Evolutionary conservation across 2,113 vertebrate genomes (phyloP).

Genomic region (Hippolais icterina): DNA sequence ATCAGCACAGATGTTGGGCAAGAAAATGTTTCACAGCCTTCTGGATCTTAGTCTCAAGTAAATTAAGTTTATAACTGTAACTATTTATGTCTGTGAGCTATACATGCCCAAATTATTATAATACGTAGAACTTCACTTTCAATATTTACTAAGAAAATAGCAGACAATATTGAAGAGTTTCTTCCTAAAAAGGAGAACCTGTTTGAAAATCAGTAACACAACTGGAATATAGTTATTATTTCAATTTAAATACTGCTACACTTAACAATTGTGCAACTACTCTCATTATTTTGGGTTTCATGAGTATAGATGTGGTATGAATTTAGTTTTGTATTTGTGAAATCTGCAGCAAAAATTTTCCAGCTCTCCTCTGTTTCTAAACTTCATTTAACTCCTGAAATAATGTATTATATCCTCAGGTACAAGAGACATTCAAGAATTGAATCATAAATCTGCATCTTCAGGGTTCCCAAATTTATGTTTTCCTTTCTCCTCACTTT

Average conservation of each 20-base stretch:
- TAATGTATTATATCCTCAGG: background rate
- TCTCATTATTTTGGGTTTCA: background rate
- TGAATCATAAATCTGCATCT: background rate
- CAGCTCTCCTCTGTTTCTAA: background rate
- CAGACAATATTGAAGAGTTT: background rate
- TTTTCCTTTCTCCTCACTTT: conserved; percentile 4
- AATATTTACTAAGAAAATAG: background rate
- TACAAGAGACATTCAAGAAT: background rate
- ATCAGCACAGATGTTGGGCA: background rate
- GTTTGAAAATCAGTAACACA: background rate
- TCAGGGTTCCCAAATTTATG: background rate
- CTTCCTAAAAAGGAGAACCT: background rate
- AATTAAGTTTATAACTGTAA: background rate
- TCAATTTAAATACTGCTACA: background rate
- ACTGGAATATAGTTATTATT: background rate
- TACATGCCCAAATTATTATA: background rate
- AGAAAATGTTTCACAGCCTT: background rate
- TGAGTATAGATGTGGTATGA: background rate
- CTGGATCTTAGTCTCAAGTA: background rate
- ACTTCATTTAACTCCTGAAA: background rate
- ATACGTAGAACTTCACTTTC: background rate
- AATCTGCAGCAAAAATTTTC: background rate
- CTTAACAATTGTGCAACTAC: background rate
- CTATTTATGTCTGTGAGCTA: background rate
- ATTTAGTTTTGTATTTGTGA: background rate